phyloP scores from a whole-genome alignment of 2,888 invertebrate species.

The Drosophila niveifrons region DNA sequence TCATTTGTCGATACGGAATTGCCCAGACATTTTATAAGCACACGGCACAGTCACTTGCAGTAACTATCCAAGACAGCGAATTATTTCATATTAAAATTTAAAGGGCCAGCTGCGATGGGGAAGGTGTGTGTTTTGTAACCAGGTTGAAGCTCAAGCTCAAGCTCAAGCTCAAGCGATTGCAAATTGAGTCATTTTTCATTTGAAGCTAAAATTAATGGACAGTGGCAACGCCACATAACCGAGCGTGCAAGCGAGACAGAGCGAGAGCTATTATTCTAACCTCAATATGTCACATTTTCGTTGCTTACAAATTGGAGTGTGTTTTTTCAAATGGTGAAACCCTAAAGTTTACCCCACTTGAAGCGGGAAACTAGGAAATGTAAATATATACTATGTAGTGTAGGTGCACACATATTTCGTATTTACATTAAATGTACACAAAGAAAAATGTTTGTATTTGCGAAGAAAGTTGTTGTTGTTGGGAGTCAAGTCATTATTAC shows the following conservation, averaged over 20 bases:
- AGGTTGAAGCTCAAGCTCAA: conserved; percentile 32
- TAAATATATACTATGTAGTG: neutral
- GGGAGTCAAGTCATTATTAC: neutral
- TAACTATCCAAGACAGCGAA: conserved; percentile 57
- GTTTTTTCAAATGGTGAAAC: conserved; percentile 1
- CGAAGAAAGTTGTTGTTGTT: conserved; percentile 1
- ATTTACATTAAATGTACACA: conserved; percentile 13
- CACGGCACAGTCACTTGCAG: conserved; percentile 56
- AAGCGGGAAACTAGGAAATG: neutral
- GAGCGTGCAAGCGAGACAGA: neutral
- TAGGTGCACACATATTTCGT: conserved; percentile 3
- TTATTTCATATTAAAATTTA: conserved; percentile 74
- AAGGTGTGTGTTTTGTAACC: neutral
- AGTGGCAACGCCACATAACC: conserved; percentile 20
- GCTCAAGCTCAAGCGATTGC: conserved; percentile 45
- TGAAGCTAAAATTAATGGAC: conserved; percentile 58
- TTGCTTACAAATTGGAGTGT: conserved; percentile 46
- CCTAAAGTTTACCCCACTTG: neutral
- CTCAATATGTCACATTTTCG: conserved; percentile 69
- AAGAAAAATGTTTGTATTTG: conserved; percentile 9
- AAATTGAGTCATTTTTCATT: conserved; percentile 80
- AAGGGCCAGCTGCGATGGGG: conserved; percentile 12
- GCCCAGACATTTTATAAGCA: conserved; percentile 75
- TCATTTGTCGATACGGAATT: conserved; percentile 74
- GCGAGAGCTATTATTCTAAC: conserved; percentile 47